phyloP scores from a whole-genome alignment of 2,113 vertebrate genomes.

The Lathamus discolor region DNA sequence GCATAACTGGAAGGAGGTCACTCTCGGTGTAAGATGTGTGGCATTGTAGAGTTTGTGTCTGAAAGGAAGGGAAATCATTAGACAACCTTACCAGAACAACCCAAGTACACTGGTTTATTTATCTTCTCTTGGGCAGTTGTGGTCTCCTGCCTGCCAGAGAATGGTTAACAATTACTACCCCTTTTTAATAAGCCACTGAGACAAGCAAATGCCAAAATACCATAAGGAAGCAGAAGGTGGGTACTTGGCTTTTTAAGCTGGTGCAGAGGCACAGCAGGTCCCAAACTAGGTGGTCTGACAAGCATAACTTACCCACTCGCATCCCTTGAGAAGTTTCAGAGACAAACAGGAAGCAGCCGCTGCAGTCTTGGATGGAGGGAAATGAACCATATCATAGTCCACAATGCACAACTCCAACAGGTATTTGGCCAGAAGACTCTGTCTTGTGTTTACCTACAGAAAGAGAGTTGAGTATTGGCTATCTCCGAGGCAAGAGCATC shows the following conservation, averaged over 20 bases:
- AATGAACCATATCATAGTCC: constrained; percentile 86
- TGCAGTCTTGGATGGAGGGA: constrained; percentile 81
- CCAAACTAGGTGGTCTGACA: background rate
- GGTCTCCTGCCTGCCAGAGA: background rate
- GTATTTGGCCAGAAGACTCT: constrained; percentile 84
- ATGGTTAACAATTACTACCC: background rate
- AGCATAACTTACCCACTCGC: constrained; percentile 79
- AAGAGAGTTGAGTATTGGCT: background rate
- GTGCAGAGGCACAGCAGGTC: background rate
- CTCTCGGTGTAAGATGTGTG: constrained; percentile 78
- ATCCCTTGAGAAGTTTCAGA: constrained; percentile 77
- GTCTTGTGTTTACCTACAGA: constrained; percentile 79
- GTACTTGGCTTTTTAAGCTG: background rate
- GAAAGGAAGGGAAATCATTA: background rate
- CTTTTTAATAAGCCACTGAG: background rate
- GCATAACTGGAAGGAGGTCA: constrained; percentile 78
- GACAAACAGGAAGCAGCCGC: constrained; percentile 83
- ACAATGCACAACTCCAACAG: constrained; percentile 86
- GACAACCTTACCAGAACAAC: background rate
- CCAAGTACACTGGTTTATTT: background rate
- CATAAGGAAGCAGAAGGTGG: background rate
- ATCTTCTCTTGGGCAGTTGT: background rate
- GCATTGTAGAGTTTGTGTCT: constrained; percentile 75
- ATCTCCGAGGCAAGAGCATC: background rate
- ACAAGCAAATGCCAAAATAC: background rate